Conservation (phyloP, 1,140 invertebrate species). For the Sitobion miscanthi region DNA sequence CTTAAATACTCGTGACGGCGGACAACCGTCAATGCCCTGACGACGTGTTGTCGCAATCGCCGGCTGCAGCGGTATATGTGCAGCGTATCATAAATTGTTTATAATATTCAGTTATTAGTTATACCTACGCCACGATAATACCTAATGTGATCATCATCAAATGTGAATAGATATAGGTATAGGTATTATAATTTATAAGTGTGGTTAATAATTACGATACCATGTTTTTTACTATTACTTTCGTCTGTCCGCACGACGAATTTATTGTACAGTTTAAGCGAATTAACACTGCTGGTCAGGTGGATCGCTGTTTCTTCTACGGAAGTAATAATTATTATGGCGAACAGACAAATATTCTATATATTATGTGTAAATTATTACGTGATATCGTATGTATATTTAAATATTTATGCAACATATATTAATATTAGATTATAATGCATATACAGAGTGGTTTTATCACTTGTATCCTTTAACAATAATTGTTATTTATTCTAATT, state of each 20-base stretch:
- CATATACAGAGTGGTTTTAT: not conserved
- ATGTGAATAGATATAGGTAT: not conserved
- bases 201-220: not conserved
- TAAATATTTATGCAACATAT: too few relatives aligned
- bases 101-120: not conserved
- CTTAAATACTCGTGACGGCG: not conserved
- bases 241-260: not conserved
- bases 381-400: not conserved
- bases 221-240: slow-evolving; percentile 8
- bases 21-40: not conserved
- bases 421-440: too few relatives aligned
- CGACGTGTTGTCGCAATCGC: not conserved
- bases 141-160: not conserved
- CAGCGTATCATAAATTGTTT: not conserved
- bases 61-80: not conserved
- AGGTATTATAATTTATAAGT: not conserved
- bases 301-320: not conserved
- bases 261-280: not conserved
- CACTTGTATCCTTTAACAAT: not conserved
- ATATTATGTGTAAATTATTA: not conserved
- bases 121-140: not conserved
- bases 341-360: not conserved
- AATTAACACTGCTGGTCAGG: not conserved
- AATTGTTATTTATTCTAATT: not conserved
- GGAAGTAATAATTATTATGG: slow-evolving; percentile 3